Base-by-base conservation (phyloP, 2,113 vertebrate species). In the Sciurus niger region DNA sequence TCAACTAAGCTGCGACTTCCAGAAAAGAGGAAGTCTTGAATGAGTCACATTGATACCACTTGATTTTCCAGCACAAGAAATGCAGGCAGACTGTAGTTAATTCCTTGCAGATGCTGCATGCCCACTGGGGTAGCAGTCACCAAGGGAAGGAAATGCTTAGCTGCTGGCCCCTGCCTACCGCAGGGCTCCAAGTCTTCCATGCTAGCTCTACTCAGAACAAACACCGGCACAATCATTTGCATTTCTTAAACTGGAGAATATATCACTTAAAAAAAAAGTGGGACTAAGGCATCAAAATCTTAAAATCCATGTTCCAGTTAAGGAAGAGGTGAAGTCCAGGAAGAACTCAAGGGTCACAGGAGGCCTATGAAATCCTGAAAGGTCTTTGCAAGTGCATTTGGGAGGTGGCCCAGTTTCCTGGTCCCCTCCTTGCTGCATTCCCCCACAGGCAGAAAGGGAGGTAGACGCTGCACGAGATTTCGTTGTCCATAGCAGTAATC, bases 61-160 rank as follows among this genome's bases (percentile, higher is more conserved):
- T 68, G 90, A 40, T 82, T 95, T 92, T 95, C 72, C 67, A 68
- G 43, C 68, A 40, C 67, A 73, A 84, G 78, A 80, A 87, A 82
- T 40, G 17, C 18, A 70, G 55, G 68, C 73, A 76, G 46, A 43
- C 3, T 46, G 53, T 5, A 51, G 70, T 60, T 55, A 90, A 88
- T 53, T 68, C 80, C 78, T 32, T 89, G 63, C 83, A 93, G 94
- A 55, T 22, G 67, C 88, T 25, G 79, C 51, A 48, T 58, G 20
- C 74, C 73, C 11, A 0, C 24, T 3, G 30, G 51, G 40, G 76
- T 20, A 51, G 43, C 79, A 87, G 65, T 10, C 2, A 11, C 10
- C 34, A 65, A 92, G 32, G 0, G 40, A 55, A 68, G 65, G 58
- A 48, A 32, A 6, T 2, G 6, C 37, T 37, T 1, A 67, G 43